Conservation (phyloP, 2,888 invertebrate species). For the Disparrhopalites patrizii region DNA sequence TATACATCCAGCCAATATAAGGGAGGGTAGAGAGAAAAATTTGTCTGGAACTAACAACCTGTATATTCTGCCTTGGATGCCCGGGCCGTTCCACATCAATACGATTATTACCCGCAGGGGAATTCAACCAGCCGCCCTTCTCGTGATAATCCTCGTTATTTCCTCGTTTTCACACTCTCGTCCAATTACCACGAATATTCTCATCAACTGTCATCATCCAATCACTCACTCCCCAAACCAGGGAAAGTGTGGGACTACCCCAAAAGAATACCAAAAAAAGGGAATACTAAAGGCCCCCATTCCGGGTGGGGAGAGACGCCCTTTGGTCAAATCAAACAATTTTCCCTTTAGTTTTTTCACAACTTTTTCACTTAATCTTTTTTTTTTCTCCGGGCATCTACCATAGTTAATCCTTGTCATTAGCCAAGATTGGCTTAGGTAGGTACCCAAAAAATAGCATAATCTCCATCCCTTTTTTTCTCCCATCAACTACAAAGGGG, state of each 20-base stretch:
- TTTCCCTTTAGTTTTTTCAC: conserved; percentile 11
- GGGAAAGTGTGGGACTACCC: too few relatives aligned
- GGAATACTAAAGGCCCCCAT: too few relatives aligned
- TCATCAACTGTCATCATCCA: conserved; percentile 29
- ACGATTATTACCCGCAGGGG: conserved; percentile 25
- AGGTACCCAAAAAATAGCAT: too few relatives aligned
- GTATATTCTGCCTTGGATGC: too few relatives aligned
- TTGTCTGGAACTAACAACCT: conserved; percentile 16
- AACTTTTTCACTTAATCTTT: conserved; percentile 3
- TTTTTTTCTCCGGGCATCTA: background rate
- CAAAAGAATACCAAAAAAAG: too few relatives aligned
- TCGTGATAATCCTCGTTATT: conserved; percentile 26
- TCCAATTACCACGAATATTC: conserved; percentile 26
- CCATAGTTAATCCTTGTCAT: background rate
- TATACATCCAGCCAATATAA: too few relatives aligned
- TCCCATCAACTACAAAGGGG: background rate
- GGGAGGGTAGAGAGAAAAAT: background rate
- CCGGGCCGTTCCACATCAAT: conserved; percentile 22
- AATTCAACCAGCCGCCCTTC: conserved; percentile 20
- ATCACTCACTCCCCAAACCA: conserved; percentile 23
- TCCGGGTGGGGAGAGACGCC: background rate
- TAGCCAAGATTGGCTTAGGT: too few relatives aligned
- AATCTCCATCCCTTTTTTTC: background rate
- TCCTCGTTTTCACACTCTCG: conserved; percentile 28
- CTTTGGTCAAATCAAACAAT: conserved; percentile 23